These are phyloP conservation scores for Gymnoscelis rufifasciata DNA, from an alignment of 2,888 invertebrate species.

Conservation along the genomic window DNA sequence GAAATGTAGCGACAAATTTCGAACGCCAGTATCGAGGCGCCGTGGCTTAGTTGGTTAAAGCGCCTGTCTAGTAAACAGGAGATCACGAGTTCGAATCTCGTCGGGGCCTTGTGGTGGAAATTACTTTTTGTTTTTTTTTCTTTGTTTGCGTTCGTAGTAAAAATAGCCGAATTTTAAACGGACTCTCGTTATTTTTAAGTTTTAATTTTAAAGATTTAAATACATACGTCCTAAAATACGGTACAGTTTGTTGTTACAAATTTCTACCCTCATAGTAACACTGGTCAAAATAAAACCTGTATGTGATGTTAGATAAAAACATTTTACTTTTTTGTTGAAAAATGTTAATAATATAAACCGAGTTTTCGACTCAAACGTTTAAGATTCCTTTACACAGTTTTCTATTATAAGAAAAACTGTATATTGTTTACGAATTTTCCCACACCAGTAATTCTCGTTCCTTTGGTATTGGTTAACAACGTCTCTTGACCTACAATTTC, in stretches of 20 bases:
- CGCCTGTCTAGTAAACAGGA: conserved; percentile 78
- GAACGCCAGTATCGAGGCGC: conserved; percentile 41
- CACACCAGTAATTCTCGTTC: conserved; percentile 4
- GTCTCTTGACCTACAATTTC: conserved; percentile 12
- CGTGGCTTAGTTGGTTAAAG: conserved; percentile 77
- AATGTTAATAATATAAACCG: no score
- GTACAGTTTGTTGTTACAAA: no score
- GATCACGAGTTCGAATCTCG: conserved; percentile 76
- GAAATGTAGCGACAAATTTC: conserved; percentile 24
- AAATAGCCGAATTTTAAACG: no score
- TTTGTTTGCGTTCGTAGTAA: not conserved
- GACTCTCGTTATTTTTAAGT: no score
- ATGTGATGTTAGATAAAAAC: no score
- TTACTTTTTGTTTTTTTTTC: conserved; percentile 13
- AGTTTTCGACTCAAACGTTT: no score
- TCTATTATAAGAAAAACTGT: not conserved
- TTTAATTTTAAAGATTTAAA: no score
- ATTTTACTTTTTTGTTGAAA: no score
- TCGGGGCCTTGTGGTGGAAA: conserved; percentile 55
- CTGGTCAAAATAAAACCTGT: no score
- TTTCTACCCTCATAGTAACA: no score
- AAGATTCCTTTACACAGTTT: no score
- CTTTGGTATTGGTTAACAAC: conserved; percentile 7
- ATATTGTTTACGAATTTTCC: conserved; percentile 5
- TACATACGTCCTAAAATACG: no score